Evolutionary conservation across 2,113 vertebrate genomes (phyloP).

Genomic region (Malaclemys terrapin): DNA sequence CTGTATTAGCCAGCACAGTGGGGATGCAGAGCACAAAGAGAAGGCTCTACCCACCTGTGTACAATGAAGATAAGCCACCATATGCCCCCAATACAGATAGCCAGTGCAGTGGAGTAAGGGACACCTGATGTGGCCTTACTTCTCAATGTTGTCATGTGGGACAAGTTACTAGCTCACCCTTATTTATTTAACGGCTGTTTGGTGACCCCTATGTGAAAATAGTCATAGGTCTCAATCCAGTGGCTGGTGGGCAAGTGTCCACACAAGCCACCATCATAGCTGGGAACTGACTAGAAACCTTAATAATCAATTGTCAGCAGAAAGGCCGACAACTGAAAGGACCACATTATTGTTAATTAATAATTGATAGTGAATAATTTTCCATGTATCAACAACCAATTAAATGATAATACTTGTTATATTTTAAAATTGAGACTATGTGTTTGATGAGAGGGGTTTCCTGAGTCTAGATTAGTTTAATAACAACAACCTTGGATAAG

Average conservation of each 20-base stretch:
- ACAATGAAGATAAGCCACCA: background rate
- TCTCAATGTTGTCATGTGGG: background rate
- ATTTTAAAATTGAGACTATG: background rate
- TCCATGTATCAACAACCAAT: background rate
- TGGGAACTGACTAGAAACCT: background rate
- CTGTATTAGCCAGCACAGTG: background rate
- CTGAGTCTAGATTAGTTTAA: background rate
- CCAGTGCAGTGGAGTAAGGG: background rate
- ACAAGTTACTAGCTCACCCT: background rate
- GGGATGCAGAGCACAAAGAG: background rate
- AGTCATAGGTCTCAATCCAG: background rate
- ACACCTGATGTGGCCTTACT: background rate
- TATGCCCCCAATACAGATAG: fast-evolving
- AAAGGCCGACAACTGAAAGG: background rate
- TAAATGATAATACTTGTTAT: background rate
- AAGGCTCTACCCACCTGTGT: background rate
- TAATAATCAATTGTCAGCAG: background rate
- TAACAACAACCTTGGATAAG: background rate
- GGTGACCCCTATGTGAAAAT: background rate
- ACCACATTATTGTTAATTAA: background rate
- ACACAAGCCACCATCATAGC: background rate
- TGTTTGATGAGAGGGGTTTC: background rate
- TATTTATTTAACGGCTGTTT: background rate
- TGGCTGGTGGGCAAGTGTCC: background rate
- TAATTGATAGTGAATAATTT: background rate